Conservation (phyloP, 2,113 vertebrate species). For the Ictalurus furcatus region DNA sequence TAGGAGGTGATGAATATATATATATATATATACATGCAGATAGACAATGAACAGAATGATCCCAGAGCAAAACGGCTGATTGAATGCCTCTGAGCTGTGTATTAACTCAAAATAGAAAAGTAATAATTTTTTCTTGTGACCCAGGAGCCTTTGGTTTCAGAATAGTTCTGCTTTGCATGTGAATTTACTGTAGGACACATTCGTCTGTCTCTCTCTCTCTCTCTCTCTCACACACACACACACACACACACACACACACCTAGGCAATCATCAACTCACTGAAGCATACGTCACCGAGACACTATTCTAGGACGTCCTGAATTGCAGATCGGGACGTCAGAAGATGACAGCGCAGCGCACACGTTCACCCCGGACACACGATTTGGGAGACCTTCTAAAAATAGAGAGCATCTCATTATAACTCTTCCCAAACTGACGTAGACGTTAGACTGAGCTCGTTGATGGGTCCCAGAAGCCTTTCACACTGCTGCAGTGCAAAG, state of each 20-base stretch:
- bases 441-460: neutral
- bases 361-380: slow-evolving; percentile 21
- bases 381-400: slow-evolving; percentile 49
- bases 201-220: neutral
- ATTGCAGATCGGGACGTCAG: slow-evolving; percentile 34
- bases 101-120: neutral
- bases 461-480: slow-evolving; percentile 32
- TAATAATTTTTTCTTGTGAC: neutral
- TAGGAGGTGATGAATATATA: neutral
- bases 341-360: slow-evolving; percentile 19
- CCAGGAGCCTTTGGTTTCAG: neutral
- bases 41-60: neutral
- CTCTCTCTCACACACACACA: neutral
- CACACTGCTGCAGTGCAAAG: slow-evolving; percentile 31
- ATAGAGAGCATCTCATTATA: slow-evolving; percentile 47
- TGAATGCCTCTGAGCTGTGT: neutral
- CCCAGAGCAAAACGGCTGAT: neutral
- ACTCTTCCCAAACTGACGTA: slow-evolving; percentile 35
- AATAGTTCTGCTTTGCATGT: neutral
- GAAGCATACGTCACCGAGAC: slow-evolving; percentile 9
- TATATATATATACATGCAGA: neutral
- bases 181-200: slow-evolving; percentile 9
- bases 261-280: slow-evolving; percentile 41
- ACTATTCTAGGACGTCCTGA: slow-evolving; percentile 22
- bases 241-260: slow-evolving; percentile 8